Percentiles rank a stretch among this genome's conserved stretches.
These are phyloP conservation scores for Dendroctonus valens DNA, from an alignment of 1,140 invertebrate genomes.

Conservation along the genomic window DNA sequence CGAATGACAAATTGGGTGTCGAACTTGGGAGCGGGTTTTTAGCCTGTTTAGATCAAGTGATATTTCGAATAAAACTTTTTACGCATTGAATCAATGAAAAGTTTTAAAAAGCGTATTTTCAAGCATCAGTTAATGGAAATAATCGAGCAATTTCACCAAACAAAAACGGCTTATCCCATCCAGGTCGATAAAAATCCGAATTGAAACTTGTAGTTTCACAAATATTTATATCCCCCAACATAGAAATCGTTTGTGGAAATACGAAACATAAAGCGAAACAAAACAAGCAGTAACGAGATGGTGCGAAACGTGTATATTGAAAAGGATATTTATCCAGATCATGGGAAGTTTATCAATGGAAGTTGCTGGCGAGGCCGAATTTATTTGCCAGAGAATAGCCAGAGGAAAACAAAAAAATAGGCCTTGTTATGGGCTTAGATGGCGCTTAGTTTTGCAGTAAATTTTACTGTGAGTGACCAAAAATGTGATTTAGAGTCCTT, in stretches of 20 bases:
- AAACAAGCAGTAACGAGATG: slow-evolving; percentile 18
- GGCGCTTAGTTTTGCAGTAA: not conserved
- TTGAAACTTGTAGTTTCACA: not conserved
- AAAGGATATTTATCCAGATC: slow-evolving; percentile 3
- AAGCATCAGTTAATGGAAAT: no score
- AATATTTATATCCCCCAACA: slow-evolving; percentile 12
- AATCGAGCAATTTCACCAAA: no score
- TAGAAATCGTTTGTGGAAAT: slow-evolving; percentile 1
- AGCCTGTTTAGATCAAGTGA: no score
- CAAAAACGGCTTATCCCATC: no score
- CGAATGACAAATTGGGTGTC: no score
- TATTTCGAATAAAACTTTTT: no score
- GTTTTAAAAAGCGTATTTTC: no score
- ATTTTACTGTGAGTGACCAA: not conserved
- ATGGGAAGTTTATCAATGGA: not conserved
- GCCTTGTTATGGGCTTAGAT: not conserved
- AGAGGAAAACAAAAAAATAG: slow-evolving; percentile 1
- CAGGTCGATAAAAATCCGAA: no score
- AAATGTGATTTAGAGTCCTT: no score
- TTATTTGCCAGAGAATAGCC: not conserved
- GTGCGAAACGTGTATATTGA: slow-evolving; percentile 1
- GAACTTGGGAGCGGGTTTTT: no score
- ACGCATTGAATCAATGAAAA: no score
- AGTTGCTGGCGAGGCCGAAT: not conserved
- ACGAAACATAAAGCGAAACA: slow-evolving; percentile 8